Conservation (phyloP, 1,140 invertebrate genomes). For the Cheumatopsyche charites region DNA sequence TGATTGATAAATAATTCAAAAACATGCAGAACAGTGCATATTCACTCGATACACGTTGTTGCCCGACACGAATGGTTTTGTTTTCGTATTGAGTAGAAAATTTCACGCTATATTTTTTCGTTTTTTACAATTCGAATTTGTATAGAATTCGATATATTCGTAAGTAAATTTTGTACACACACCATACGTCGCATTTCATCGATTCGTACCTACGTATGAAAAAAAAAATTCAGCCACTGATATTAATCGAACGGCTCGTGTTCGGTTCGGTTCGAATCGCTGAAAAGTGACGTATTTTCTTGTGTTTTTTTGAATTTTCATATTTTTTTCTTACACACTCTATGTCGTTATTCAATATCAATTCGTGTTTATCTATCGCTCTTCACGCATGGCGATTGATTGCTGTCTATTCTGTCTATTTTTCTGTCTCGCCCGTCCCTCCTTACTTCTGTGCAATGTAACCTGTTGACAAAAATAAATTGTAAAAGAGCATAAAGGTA, state of each 20-base stretch:
- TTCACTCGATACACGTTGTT: not conserved
- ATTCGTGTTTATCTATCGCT: constrained; percentile 44
- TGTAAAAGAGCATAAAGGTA: constrained; percentile 49
- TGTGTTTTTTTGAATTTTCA: constrained; percentile 24
- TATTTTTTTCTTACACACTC: no score
- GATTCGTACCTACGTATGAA: no score
- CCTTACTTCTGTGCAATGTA: constrained; percentile 44
- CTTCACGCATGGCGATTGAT: constrained; percentile 48
- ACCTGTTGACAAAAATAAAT: constrained; percentile 45
- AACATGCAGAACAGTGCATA: not conserved
- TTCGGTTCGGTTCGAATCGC: not conserved
- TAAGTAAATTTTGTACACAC: no score
- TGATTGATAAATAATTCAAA: no score
- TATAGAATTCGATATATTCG: no score
- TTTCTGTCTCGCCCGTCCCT: constrained; percentile 48
- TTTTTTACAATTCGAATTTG: not conserved
- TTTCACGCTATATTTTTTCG: not conserved
- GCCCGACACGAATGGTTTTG: constrained; percentile 23
- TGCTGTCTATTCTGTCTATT: constrained; percentile 46
- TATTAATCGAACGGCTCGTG: not conserved
- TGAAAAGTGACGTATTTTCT: not conserved
- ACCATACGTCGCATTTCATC: no score
- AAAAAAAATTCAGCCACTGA: not conserved
- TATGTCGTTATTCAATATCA: constrained; percentile 12
- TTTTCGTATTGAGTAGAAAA: constrained; percentile 25